Evolutionary conservation across 35 echinoderm and acorn worm species (phyloP).

Genomic region (Apostichopus californicus): DNA sequence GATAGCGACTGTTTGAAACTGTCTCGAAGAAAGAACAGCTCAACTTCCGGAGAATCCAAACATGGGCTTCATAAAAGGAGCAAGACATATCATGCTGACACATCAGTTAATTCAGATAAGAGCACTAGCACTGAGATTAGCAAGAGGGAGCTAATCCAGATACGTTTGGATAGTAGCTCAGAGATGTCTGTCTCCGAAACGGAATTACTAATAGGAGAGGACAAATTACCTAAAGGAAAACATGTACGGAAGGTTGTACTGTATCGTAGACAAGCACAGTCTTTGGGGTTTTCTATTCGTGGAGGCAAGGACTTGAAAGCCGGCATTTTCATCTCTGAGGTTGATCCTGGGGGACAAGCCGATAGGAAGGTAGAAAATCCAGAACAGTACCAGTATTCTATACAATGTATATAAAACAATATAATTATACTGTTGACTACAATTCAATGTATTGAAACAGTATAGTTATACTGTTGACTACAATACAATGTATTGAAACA

Average conservation of each 20-base stretch:
- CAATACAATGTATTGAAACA: too few species aligned
- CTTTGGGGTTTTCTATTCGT: conserved; percentile 89
- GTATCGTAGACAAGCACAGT: conserved; percentile 56
- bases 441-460: too few species aligned
- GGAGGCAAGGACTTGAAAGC: conserved; percentile 87
- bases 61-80: conserved; percentile 72
- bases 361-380: conserved; percentile 78
- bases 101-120: background rate
- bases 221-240: background rate
- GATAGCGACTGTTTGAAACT: conserved; percentile 14
- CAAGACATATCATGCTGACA: conserved; percentile 60
- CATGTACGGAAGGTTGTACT: conserved; percentile 74
- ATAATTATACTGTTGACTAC: too few species aligned
- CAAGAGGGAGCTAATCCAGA: conserved; percentile 9
- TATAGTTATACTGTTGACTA: too few species aligned
- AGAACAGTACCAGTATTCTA: background rate
- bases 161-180: conserved; percentile 3
- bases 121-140: background rate
- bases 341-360: conserved; percentile 90
- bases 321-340: conserved; percentile 93
- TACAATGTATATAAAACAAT: too few species aligned
- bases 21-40: conserved; percentile 53
- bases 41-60: conserved; percentile 31
- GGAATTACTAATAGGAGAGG: background rate
- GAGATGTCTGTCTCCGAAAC: conserved; percentile 1